Evolutionary conservation across 2,113 vertebrate species (phyloP).

Genomic region (Dolichallabes microphthalmus): DNA sequence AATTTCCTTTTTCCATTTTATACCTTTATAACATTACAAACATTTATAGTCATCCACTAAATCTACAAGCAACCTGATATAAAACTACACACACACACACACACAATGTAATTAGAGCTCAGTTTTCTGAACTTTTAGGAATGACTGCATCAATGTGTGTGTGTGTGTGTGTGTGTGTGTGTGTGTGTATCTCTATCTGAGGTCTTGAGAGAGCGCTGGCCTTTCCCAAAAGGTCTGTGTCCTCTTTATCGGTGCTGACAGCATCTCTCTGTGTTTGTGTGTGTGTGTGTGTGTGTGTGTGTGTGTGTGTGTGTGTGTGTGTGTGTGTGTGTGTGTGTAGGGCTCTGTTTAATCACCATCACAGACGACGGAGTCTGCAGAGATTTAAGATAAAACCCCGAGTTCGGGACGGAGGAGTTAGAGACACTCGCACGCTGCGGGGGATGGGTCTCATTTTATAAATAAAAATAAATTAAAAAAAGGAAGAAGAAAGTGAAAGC

Average conservation of each 20-base stretch:
- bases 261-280: conserved; percentile 6
- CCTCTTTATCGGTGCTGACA: conserved; percentile 77
- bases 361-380: conserved; percentile 40
- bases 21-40: neutral
- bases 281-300: neutral
- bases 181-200: conserved; percentile 48
- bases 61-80: neutral
- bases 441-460: conserved; percentile 43
- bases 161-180: conserved; percentile 1
- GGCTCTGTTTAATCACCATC: conserved; percentile 45
- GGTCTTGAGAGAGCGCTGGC: conserved; percentile 72
- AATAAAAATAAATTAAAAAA: neutral
- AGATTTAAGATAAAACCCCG: conserved; percentile 45
- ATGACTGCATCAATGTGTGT: neutral
- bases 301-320: neutral
- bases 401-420: conserved; percentile 23
- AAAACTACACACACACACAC: neutral
- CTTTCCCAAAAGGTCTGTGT: conserved; percentile 69
- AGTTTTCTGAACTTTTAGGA: neutral
- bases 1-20: neutral
- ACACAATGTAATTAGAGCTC: neutral
- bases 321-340: neutral
- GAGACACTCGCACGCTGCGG: neutral
- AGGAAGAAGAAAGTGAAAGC: neutral
- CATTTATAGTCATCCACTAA: neutral